Base-by-base conservation (phyloP, 1,140 invertebrate species). In the Leptinotarsa undecemlineata region DNA sequence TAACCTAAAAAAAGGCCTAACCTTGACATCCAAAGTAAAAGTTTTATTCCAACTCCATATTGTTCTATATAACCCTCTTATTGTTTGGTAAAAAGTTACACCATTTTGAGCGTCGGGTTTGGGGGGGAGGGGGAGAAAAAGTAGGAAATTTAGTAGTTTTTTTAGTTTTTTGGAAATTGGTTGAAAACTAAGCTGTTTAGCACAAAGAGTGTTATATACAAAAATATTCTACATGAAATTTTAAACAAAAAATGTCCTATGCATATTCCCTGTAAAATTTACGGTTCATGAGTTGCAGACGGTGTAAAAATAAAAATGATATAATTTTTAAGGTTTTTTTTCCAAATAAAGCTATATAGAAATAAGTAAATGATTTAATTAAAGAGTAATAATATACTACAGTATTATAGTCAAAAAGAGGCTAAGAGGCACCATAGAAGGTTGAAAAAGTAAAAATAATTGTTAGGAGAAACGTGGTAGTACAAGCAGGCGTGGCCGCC, bases 311-410 rank as follows among this genome's bases (percentile, higher is more conserved):
- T 60, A 60, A 60, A 60, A 60, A 60, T 60, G 57, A 60, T 60
- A 60, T 60, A 60, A 60, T 60, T 60, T 60, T 60, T 60, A 60
- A 60, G 57, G 57, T 60, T 60, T 60, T 60, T 60, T 60, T 60
- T 60, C 57, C 57, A 60, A 60, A 60, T 60, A 60, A 60, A 60
- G 57, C 57, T 60, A 60, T 60, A 60, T 60, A 60, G 57, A 60
- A 60, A 60, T 60, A 60, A 60, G 17, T 60, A 60, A 60, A 60
- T 60, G 57, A 60, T 60, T 60, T 60, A 60, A 60, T 60, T 60
- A 60, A 60, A 60, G 57, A 60, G 17, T 60, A 60, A 60, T 60
- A 60, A 60, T 60, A 60, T 60, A 60, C 57, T 20, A 60, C 57
- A 60, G 57, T 60, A 60, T 60, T 60, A 60, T 60, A 60, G 57